Evolutionary conservation across 2,797 vertebrate species (phyloP).

Genomic region (Protosalanx chinensis): DNA sequence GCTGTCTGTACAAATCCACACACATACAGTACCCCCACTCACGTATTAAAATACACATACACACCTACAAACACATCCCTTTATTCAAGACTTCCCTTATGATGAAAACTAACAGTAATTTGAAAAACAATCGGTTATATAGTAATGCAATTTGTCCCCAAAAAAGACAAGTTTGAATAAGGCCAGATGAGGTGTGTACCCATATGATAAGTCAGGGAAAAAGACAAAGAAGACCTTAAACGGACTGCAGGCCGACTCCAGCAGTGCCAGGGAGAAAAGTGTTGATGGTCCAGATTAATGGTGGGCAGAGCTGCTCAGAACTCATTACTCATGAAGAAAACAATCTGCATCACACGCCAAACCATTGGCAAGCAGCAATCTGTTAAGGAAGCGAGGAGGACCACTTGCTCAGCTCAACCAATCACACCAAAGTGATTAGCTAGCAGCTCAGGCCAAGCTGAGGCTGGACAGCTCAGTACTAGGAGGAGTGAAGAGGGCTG

Average conservation of each 20-base stretch:
- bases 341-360: conserved; percentile 57
- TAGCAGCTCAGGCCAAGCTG: not conserved
- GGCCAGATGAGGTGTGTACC: conserved; percentile 31
- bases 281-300: conserved; percentile 55
- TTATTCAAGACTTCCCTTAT: conserved; percentile 46
- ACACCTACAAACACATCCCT: conserved; percentile 24
- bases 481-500: no score
- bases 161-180: conserved; percentile 31
- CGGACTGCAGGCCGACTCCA: conserved; percentile 35
- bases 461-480: no score
- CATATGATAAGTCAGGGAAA: conserved; percentile 18
- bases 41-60: conserved; percentile 15
- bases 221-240: not conserved
- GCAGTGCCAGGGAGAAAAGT: conserved; percentile 28
- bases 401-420: not conserved
- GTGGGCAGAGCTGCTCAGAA: conserved; percentile 46
- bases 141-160: conserved; percentile 53
- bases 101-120: conserved; percentile 54
- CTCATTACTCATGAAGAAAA: conserved; percentile 61
- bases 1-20: conserved; percentile 8
- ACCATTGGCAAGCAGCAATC: conserved; percentile 48
- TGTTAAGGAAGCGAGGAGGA: conserved; percentile 24
- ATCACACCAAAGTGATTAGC: not conserved
- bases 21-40: conserved; percentile 16
- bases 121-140: conserved; percentile 61